These are phyloP conservation scores for Eulemur mongoz DNA, from an alignment of 2,797 vertebrate species.

Conservation along the genomic window DNA sequence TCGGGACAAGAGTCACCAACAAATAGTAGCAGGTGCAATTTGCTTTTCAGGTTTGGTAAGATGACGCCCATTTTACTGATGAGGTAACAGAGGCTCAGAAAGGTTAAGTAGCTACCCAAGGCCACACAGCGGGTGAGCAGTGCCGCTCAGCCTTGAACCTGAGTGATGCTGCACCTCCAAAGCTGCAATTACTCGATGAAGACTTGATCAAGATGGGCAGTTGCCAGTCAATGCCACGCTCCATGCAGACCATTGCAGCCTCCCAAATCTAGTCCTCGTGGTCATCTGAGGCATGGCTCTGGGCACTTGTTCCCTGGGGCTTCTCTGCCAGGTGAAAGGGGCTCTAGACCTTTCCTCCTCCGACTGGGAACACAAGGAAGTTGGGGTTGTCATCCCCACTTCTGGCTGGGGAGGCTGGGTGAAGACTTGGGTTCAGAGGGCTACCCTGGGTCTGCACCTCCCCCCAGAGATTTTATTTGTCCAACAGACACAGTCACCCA, in stretches of 20 bases:
- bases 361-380: background rate
- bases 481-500: background rate
- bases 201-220: background rate
- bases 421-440: background rate
- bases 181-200: background rate
- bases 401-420: background rate
- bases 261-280: background rate
- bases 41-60: background rate
- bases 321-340: background rate
- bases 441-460: background rate
- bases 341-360: background rate
- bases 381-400: background rate
- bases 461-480: background rate
- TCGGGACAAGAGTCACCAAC: background rate
- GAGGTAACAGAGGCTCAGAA: background rate
- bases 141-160: background rate
- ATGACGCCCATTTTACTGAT: background rate
- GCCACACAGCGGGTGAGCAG: background rate
- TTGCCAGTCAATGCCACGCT: background rate
- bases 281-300: background rate
- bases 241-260: background rate
- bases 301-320: background rate
- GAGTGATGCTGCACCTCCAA: background rate
- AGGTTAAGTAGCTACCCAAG: background rate
- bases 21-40: background rate